Conservation (phyloP, 23 tunicate species). For the Styela clava region DNA sequence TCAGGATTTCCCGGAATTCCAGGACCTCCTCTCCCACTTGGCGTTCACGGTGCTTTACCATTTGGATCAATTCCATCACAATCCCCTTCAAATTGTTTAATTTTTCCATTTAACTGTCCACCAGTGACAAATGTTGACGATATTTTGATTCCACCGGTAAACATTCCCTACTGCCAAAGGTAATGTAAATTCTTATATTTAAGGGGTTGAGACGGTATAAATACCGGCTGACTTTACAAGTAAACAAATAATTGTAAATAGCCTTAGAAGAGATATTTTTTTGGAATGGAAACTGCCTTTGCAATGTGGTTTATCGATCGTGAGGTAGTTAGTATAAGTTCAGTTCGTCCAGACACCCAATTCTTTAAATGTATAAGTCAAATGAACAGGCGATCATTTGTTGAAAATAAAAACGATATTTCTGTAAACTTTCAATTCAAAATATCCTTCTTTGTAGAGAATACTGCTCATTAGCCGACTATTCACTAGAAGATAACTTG, state of each 20-base stretch:
- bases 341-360: too few species aligned
- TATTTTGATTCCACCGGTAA: slow-evolving; percentile 4
- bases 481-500: slow-evolving; percentile 6
- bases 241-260: too few species aligned
- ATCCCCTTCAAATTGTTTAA: neutral
- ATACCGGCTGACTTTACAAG: too few species aligned
- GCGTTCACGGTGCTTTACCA: neutral
- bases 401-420: too few species aligned
- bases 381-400: too few species aligned
- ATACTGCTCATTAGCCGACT: slow-evolving; percentile 10
- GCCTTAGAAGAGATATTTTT: too few species aligned
- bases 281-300: too few species aligned
- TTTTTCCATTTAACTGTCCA: slow-evolving; percentile 20
- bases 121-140: neutral
- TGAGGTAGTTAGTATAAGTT: too few species aligned
- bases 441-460: neutral
- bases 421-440: neutral
- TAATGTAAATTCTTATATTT: neutral
- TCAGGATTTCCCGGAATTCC: slow-evolving; percentile 8
- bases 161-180: slow-evolving; percentile 28
- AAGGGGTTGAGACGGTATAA: neutral
- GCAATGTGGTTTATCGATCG: too few species aligned
- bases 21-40: neutral
- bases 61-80: neutral
- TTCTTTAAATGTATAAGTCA: too few species aligned